A percentile compares a stretch with the other conserved stretches of the same genome.
Evolutionary conservation across 2,113 vertebrate genomes (phyloP).

Genomic region (Excalfactoria chinensis): DNA sequence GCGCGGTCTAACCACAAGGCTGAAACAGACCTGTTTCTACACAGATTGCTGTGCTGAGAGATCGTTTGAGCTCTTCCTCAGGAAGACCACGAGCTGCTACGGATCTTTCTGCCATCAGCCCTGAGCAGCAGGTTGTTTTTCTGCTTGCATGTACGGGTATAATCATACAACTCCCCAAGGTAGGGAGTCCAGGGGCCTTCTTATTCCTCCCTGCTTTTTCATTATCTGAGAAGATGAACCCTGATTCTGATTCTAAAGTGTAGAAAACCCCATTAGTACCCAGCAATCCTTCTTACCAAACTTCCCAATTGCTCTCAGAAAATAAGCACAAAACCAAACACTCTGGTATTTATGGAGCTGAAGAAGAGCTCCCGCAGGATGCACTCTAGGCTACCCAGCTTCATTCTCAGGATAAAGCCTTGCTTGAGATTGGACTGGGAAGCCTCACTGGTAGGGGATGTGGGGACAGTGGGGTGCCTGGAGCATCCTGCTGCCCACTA

Average conservation of each 20-base stretch:
- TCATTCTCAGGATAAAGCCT: background rate
- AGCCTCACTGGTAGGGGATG: background rate
- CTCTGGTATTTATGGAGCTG: rapidly evolving
- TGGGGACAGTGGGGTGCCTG: background rate
- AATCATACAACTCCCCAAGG: rapidly evolving
- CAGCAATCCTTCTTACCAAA: background rate
- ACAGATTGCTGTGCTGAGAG: background rate
- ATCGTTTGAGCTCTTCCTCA: background rate
- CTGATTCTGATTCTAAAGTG: background rate
- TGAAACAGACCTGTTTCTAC: conserved; percentile 5
- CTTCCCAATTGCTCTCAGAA: background rate
- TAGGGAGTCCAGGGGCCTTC: background rate
- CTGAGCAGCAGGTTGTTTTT: background rate
- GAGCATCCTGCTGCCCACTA: background rate
- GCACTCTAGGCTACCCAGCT: background rate
- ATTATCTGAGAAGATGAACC: background rate
- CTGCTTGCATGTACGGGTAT: background rate
- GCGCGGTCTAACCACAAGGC: background rate
- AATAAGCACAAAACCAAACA: background rate
- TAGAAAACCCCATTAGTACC: background rate
- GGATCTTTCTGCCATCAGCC: background rate
- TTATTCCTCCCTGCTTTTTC: background rate
- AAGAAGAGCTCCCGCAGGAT: background rate
- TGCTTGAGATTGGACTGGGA: background rate
- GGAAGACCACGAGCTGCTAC: background rate